These are phyloP conservation scores for Megatriorchis doriae DNA, from an alignment of 2,113 vertebrate species.

Conservation along the genomic window DNA sequence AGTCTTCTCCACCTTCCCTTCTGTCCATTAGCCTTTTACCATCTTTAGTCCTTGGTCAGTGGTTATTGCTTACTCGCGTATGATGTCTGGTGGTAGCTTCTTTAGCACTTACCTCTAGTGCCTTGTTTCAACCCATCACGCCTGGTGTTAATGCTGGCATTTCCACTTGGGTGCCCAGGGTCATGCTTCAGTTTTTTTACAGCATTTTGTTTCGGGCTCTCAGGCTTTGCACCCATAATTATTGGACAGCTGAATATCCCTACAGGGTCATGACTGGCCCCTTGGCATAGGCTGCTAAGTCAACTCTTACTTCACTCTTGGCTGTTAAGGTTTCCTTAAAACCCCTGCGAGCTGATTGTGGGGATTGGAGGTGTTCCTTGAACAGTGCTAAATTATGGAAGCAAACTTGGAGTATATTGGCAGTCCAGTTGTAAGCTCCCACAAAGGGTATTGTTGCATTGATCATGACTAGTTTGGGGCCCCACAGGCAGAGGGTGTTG, in stretches of 20 bases:
- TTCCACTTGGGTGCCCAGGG: neutral
- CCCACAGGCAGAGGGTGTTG: neutral
- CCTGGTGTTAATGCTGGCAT: neutral
- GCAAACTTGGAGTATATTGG: neutral
- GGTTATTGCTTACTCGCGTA: constrained; percentile 3
- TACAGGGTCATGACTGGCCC: neutral
- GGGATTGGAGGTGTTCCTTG: neutral
- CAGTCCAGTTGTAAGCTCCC: neutral
- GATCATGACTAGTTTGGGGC: too few species aligned
- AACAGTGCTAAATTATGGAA: neutral
- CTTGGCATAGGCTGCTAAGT: neutral
- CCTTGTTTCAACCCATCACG: neutral
- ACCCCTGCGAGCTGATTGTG: neutral
- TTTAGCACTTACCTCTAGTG: neutral
- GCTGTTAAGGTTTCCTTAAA: neutral
- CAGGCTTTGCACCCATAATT: neutral
- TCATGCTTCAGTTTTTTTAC: neutral
- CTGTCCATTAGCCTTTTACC: neutral
- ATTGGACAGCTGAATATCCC: neutral
- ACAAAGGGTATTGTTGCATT: neutral
- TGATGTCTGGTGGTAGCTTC: neutral
- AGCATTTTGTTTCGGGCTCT: neutral
- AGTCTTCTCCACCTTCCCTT: constrained; percentile 18
- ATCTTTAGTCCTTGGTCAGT: neutral
- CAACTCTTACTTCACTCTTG: neutral